These are phyloP conservation scores for Caligus rogercresseyi DNA, from an alignment of 1,140 invertebrate genomes.

Conservation along the genomic window DNA sequence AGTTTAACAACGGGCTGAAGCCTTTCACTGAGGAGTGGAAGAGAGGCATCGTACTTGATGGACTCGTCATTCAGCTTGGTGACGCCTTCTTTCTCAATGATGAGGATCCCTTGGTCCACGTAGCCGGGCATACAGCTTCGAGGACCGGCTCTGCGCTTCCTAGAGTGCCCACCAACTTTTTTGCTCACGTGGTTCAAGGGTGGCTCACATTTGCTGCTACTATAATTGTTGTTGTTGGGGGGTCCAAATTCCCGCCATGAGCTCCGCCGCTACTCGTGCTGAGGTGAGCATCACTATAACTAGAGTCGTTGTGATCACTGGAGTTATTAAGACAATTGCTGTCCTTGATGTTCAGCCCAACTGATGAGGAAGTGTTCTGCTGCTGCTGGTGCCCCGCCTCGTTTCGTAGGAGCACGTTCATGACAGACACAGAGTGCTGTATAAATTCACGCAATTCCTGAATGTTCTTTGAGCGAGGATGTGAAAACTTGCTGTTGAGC, in stretches of 20 bases:
- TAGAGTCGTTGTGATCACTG: neutral
- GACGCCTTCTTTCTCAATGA: neutral
- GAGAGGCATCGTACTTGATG: neutral
- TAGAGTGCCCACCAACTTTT: neutral
- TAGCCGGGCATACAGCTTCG: neutral
- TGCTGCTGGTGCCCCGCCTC: too few relatives aligned
- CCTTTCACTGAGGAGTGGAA: neutral
- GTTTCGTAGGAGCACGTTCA: neutral
- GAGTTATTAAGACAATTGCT: too few relatives aligned
- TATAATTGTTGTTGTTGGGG: too few relatives aligned
- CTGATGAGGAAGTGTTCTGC: too few relatives aligned
- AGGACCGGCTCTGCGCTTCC: neutral
- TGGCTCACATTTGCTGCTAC: too few relatives aligned
- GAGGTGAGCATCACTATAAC: neutral
- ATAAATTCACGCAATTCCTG: neutral
- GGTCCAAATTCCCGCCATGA: too few relatives aligned
- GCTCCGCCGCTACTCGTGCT: too few relatives aligned
- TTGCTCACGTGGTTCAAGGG: too few relatives aligned
- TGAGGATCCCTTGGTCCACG: neutral
- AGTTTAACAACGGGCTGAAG: neutral
- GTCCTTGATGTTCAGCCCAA: too few relatives aligned
- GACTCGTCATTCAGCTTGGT: neutral
- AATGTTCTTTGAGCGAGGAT: neutral
- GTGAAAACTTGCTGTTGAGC: neutral
- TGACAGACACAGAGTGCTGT: neutral